phyloP scores from a whole-genome alignment of 2,113 vertebrate species.

The Vireo altiloquus region DNA sequence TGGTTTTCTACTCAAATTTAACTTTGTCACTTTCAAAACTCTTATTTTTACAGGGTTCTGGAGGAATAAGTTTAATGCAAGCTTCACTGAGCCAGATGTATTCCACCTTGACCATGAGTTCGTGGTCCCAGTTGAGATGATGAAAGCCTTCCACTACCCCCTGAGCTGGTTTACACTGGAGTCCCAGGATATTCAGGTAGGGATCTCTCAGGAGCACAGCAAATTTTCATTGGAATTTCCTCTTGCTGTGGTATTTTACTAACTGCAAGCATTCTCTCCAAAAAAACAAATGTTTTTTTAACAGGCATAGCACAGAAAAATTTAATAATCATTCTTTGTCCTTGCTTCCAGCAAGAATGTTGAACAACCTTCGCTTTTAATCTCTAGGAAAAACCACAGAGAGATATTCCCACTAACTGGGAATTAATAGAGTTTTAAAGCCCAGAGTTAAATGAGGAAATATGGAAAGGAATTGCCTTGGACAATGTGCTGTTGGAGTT shows the following conservation, averaged over 20 bases:
- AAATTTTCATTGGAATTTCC: neutral
- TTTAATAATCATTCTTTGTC: neutral
- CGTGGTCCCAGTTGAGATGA: constrained; percentile 87
- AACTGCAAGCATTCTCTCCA: neutral
- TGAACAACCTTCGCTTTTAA: neutral
- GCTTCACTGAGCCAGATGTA: constrained; percentile 75
- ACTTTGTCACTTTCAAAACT: neutral
- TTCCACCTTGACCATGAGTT: constrained; percentile 83
- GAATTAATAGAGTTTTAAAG: constrained; percentile 2
- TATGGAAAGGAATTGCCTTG: neutral
- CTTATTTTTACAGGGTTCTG: constrained; percentile 80
- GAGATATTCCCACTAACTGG: neutral
- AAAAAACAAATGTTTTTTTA: neutral
- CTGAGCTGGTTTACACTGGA: constrained; percentile 80
- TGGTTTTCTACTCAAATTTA: neutral
- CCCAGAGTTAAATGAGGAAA: neutral
- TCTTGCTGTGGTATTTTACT: neutral
- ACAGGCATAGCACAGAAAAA: neutral
- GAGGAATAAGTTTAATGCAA: constrained; percentile 85
- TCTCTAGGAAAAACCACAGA: neutral
- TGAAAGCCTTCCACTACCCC: constrained; percentile 83
- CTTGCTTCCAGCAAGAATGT: neutral
- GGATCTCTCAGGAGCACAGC: neutral
- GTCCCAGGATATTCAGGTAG: constrained; percentile 85
- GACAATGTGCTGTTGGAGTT: neutral